phyloP scores from a whole-genome alignment of 2,797 vertebrate genomes.

The Liasis olivaceus region DNA sequence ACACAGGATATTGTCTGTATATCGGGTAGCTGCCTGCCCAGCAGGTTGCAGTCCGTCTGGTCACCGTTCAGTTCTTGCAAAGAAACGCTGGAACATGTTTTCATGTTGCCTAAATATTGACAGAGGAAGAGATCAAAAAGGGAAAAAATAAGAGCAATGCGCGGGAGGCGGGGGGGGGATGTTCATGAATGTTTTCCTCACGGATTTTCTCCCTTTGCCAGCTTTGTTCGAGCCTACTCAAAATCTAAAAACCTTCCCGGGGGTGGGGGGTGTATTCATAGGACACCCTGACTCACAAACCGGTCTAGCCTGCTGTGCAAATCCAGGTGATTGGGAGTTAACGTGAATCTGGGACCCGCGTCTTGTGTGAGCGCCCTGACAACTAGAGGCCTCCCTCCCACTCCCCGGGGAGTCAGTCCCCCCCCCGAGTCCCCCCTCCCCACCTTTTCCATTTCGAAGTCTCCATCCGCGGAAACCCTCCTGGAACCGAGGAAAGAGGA shows the following conservation, averaged over 20 bases:
- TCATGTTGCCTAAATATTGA: not conserved
- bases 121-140: not conserved
- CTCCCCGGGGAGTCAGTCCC: not conserved
- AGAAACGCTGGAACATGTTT: not conserved
- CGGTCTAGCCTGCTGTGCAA: not conserved
- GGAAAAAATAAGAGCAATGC: not conserved
- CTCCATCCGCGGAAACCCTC: constrained; percentile 62
- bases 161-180: too few species aligned
- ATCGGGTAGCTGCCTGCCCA: not conserved
- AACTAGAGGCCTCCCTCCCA: not conserved
- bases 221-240: not conserved
- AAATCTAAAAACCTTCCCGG: not conserved
- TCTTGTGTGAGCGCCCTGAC: not conserved
- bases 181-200: not conserved
- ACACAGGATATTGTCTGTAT: not conserved
- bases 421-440: not conserved
- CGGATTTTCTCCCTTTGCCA: not conserved
- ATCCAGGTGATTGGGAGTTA: not conserved
- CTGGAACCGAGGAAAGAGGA: constrained; percentile 70
- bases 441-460: not conserved
- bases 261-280: not conserved
- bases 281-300: not conserved
- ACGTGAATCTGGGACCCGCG: not conserved
- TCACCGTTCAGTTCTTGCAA: not conserved
- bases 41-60: not conserved